Evolutionary conservation across 2,113 vertebrate genomes (phyloP).

Genomic region (Prietella phreatophila): DNA sequence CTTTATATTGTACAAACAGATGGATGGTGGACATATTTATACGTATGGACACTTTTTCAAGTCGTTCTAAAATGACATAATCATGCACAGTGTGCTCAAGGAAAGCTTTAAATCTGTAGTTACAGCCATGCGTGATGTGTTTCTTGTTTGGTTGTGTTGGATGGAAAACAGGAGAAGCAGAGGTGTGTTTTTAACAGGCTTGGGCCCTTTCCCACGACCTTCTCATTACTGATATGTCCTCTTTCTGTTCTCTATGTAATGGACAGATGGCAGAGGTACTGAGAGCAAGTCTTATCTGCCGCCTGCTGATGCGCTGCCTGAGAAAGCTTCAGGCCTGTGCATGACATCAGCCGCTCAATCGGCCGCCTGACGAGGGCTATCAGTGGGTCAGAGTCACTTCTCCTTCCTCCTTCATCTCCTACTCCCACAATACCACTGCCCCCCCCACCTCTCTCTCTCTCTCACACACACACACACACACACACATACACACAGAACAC

Average conservation of each 20-base stretch:
- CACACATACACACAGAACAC: not conserved
- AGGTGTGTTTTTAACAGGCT: conserved; percentile 38
- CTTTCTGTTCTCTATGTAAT: conserved; percentile 23
- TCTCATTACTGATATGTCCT: conserved; percentile 36
- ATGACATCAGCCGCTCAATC: conserved; percentile 57
- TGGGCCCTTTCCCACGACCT: conserved; percentile 37
- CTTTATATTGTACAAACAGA: conserved; percentile 32
- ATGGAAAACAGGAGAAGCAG: not conserved
- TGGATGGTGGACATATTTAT: conserved; percentile 25
- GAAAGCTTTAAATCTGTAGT: not conserved
- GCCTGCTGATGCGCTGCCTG: conserved; percentile 35
- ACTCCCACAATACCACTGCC: not conserved
- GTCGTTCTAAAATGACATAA: not conserved
- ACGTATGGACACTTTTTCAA: not conserved
- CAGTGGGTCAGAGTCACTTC: conserved; percentile 35
- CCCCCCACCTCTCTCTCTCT: not conserved
- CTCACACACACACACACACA: conserved; percentile 30
- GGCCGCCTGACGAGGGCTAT: conserved; percentile 56
- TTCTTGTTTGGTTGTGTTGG: not conserved
- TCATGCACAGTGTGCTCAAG: not conserved
- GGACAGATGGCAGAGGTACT: conserved; percentile 42
- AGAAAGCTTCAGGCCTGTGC: conserved; percentile 45
- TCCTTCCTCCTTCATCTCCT: conserved; percentile 1
- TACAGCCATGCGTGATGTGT: not conserved
- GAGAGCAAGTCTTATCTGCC: conserved; percentile 41